Base-by-base conservation (phyloP, 37 sponge, comb jelly and placozoan genomes). In the Chondrilla cf. caribensis region DNA sequence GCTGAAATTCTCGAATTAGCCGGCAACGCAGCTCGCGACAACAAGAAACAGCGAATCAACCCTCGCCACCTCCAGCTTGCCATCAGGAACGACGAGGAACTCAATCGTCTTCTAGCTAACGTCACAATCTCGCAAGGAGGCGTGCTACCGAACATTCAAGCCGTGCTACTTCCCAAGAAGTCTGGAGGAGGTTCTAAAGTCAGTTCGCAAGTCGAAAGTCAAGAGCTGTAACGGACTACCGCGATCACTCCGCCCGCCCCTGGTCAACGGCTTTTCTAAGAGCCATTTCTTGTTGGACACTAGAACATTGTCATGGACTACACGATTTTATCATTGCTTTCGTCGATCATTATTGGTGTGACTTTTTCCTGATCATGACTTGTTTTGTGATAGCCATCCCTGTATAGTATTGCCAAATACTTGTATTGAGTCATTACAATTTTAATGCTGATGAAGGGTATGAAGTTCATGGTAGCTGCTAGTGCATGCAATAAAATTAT, bases 1-100 rank as follows among this genome's bases (percentile, higher is more conserved):
- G 91, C 91, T 79, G 91, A 90, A 79, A 85, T 90, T 85, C 82
- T 90, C 41, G 91, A 90, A 42, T 64, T 90, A 87, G 91, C 91
- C n/a, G 91, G 91, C 60, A 90, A 90, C 81, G 91, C 91, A 37
- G 91, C 91, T 58, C 87, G 91, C 62, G 91, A 90, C 87, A 90
- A 90, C 87, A 90, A 90, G 87, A 90, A 90, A 70, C 60, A 60
- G 73, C 31, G 91, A 54, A 90, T 90, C 70, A 87, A 81, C 79
- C 91, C 91, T 25, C 79, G 91, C 36, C 91, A 90, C 47, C 87
- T 90, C 54, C 91, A 90, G 54, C 82, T 90, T 19, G 91, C 91
- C 70, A 81, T 90, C 66, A 55, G 91, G 39, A 90, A 90, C 54
- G 91, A 90, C 70, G 91, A 90, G 71, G 87, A 90, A 77, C 59